Evolutionary conservation across 2,888 invertebrate genomes (phyloP).

Genomic region (Amiota minor): DNA sequence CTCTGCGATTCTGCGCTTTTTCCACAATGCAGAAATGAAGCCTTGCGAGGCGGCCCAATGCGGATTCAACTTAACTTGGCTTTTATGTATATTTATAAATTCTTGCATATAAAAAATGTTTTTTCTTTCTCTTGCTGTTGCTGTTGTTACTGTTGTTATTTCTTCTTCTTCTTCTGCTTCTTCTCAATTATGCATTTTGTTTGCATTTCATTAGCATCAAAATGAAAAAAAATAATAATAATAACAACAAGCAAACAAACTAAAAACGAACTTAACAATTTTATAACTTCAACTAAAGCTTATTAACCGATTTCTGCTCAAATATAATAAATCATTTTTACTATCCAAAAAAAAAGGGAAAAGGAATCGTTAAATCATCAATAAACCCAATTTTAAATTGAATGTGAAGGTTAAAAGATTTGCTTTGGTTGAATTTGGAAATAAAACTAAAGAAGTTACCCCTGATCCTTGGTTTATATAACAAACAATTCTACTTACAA

Average conservation of each 20-base stretch:
- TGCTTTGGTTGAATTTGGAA: no score
- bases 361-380: background rate
- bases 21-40: no score
- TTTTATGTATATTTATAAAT: conserved; percentile 20
- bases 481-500: no score
- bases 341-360: background rate
- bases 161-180: background rate
- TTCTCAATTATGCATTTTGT: conserved; percentile 44
- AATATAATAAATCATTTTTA: background rate
- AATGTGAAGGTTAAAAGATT: no score
- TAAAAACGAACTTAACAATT: background rate
- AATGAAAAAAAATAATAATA: conserved; percentile 9
- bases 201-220: conserved; percentile 32
- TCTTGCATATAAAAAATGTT: conserved; percentile 2
- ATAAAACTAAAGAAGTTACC: no score
- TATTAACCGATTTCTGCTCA: no score
- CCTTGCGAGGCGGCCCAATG: no score
- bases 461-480: no score
- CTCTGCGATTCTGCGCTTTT: no score
- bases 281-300: no score
- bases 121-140: background rate
- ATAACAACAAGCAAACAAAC: background rate
- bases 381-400: no score
- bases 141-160: no score
- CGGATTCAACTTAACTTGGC: conserved; percentile 8